These are phyloP conservation scores for Triplophysa dalaica DNA, from an alignment of 2,113 vertebrate genomes.

Conservation along the genomic window DNA sequence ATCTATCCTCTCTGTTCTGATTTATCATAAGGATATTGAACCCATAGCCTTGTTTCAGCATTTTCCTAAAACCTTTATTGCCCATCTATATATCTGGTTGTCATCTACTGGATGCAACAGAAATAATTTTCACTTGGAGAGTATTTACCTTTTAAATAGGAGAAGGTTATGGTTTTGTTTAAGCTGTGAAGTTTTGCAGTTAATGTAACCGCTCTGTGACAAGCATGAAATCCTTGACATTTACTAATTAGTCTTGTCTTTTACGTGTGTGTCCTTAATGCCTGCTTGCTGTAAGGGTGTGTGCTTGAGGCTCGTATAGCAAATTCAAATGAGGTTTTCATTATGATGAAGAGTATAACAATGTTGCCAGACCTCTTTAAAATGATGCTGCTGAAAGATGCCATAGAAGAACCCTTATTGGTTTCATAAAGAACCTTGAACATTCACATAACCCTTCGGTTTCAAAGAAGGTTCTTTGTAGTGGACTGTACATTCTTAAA, in stretches of 20 bases:
- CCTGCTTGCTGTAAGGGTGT: neutral
- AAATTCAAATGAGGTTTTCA: too few relatives aligned
- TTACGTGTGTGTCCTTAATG: neutral
- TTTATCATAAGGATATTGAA: constrained; percentile 1
- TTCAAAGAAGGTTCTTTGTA: too few relatives aligned
- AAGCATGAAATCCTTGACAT: neutral
- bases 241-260: constrained; percentile 45
- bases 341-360: too few relatives aligned
- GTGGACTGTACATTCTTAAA: too few relatives aligned
- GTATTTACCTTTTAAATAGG: constrained; percentile 13
- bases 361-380: too few relatives aligned
- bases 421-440: too few relatives aligned
- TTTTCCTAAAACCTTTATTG: constrained; percentile 2
- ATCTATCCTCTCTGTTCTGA: constrained; percentile 5
- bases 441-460: too few relatives aligned
- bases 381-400: neutral
- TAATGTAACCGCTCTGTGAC: constrained; percentile 11
- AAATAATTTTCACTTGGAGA: neutral
- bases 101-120: neutral
- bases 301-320: neutral
- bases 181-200: neutral
- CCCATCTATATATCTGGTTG: neutral
- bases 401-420: too few relatives aligned
- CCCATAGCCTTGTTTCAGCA: neutral
- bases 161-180: neutral